Evolutionary conservation across 1,140 invertebrate species (phyloP).

Genomic region (Coelopa frigida): DNA sequence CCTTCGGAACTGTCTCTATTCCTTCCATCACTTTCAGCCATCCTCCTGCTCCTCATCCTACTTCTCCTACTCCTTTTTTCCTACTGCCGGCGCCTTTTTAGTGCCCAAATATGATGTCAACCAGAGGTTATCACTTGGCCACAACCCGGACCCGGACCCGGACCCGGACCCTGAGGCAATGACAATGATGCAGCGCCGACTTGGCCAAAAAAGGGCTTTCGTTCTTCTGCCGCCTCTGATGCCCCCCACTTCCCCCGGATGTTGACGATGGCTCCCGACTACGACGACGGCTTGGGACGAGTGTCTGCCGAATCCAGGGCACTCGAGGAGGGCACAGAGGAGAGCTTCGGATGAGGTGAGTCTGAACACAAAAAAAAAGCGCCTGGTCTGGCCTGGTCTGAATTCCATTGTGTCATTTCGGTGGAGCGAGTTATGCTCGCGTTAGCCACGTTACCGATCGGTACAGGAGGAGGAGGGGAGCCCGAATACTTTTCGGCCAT

Average conservation of each 20-base stretch:
- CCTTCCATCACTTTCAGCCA: neutral
- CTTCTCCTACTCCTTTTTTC: too few relatives aligned
- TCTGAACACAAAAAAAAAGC: too few relatives aligned
- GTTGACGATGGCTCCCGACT: neutral
- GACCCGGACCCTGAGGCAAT: neutral
- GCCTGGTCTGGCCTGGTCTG: neutral
- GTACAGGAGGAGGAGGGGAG: too few relatives aligned
- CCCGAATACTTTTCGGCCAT: conserved; percentile 39
- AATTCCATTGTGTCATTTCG: neutral
- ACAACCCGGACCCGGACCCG: neutral
- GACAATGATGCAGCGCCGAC: neutral
- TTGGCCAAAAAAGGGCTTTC: too few relatives aligned
- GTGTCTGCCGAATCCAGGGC: too few relatives aligned
- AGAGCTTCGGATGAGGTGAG: too few relatives aligned
- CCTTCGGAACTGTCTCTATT: neutral
- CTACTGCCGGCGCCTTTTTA: conserved; percentile 42
- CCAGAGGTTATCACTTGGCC: conserved; percentile 14
- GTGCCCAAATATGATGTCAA: conserved; percentile 43
- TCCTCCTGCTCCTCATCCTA: too few relatives aligned
- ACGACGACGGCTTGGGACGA: neutral
- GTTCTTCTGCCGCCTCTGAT: conserved; percentile 9
- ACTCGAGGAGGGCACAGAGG: too few relatives aligned
- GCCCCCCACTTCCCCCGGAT: neutral
- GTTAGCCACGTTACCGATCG: too few relatives aligned
- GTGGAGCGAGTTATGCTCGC: neutral